Evolutionary conservation across 2,888 invertebrate species (phyloP).

Genomic region (Orchestes rusci): DNA sequence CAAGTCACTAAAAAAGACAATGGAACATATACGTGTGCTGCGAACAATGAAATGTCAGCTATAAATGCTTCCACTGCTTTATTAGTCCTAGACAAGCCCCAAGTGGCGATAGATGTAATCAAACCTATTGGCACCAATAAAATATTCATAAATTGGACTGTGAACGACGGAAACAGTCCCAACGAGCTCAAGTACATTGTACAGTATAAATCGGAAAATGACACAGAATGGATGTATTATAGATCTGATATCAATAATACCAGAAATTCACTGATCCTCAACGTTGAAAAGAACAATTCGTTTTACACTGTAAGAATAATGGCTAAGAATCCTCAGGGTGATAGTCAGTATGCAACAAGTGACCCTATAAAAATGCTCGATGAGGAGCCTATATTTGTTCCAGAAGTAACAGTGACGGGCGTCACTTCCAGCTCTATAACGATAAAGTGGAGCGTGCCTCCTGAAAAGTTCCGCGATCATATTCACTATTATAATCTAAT

Average conservation of each 20-base stretch:
- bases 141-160: constrained; percentile 78
- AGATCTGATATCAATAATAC: constrained; percentile 54
- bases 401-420: constrained; percentile 69
- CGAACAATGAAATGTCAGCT: constrained; percentile 35
- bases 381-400: constrained; percentile 70
- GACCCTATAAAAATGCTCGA: constrained; percentile 56
- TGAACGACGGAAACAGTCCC: constrained; percentile 66
- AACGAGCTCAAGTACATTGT: constrained; percentile 53
- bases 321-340: constrained; percentile 60
- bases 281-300: constrained; percentile 53
- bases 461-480: constrained; percentile 56
- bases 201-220: constrained; percentile 48
- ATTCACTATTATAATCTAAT: constrained; percentile 71
- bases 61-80: constrained; percentile 36
- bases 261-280: constrained; percentile 62
- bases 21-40: constrained; percentile 58
- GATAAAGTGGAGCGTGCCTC: constrained; percentile 70
- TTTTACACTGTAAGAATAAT: constrained; percentile 60
- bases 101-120: constrained; percentile 61
- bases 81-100: constrained; percentile 61
- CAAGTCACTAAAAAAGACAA: constrained; percentile 62
- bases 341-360: constrained; percentile 49
- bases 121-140: constrained; percentile 68
- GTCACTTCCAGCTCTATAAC: constrained; percentile 67
- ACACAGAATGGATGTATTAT: constrained; percentile 51